Evolutionary conservation across 2,888 invertebrate genomes (phyloP), one percentile per base, ranked within the genome.

Genomic region (Pristionchus japonicus): DNA sequence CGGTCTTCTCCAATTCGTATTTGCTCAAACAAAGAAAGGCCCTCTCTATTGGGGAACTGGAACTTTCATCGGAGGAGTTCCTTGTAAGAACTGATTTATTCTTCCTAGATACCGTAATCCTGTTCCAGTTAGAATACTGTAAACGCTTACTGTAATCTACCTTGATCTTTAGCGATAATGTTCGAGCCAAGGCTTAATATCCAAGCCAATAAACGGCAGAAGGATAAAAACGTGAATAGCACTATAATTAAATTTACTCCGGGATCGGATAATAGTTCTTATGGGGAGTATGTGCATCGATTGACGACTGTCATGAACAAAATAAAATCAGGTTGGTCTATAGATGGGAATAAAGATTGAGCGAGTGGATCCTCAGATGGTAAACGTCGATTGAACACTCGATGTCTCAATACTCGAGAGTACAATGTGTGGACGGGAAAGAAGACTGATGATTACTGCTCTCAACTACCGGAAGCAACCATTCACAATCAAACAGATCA

Each of bases 31-130:
- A 20, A 89, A 88, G 31, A 85, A 89, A 17, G 88, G 82, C 83
- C 90, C 90, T 17, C 70, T 87, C 17, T 90, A 90, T 84, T 90
- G 89, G 61, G 90, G 90, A 23, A 77, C 88, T 6, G 90, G 89
- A 47, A 88, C 90, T 13, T 90, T 90, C 64, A 85, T 89, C 17
- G 90, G 90, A 34, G 85, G 82, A 61, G 87, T 88, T 88, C 90
- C 90, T 43, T 83, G 90, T 90, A 31, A 88, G 90, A 77, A 43
- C 11, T 43, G 11, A 43, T 43, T 43, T 9, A 11, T 9, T 82
- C 1, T 7, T 85, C 82, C 49, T 27, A 3, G 40, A 43, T 74
- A 31, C 3, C 74, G 2, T 34, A 67, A n/a, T 31, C 27, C n/a
- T 13, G n/a, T 20, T 7, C 9, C n/a, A n/a, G n/a, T n/a, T n/a